Evolutionary conservation across 2,113 vertebrate species (phyloP).

Genomic region (Rattus rattus): DNA sequence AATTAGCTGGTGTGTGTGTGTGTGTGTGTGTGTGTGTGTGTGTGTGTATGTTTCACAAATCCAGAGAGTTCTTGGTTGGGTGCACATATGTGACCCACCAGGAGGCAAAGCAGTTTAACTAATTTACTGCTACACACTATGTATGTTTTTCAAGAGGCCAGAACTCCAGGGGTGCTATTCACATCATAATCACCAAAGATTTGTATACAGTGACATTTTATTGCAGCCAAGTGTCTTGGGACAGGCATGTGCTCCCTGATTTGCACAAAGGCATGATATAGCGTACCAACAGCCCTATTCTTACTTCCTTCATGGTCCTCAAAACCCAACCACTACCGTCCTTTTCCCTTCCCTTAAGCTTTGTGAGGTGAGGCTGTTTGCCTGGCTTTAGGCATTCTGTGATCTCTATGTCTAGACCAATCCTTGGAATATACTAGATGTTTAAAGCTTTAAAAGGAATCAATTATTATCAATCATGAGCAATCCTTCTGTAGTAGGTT

Average conservation of each 20-base stretch:
- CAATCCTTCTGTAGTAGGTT: background rate
- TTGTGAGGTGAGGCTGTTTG: background rate
- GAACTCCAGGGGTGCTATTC: background rate
- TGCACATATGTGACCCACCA: rapidly evolving
- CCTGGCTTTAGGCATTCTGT: background rate
- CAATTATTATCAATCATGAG: background rate
- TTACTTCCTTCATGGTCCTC: background rate
- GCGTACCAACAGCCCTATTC: background rate
- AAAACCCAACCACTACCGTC: background rate
- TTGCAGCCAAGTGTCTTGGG: background rate
- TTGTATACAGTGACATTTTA: background rate
- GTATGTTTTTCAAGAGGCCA: background rate
- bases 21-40: too few species aligned
- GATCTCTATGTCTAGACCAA: background rate
- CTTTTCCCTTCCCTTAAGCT: too few species aligned
- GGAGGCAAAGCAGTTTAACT: too few species aligned
- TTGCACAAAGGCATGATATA: background rate
- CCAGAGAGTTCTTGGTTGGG: too few species aligned
- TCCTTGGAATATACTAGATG: background rate
- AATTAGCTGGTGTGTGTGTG: too few species aligned
- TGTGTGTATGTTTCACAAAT: too few species aligned
- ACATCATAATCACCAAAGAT: background rate
- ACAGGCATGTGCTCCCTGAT: background rate
- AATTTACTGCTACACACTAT: too few species aligned
- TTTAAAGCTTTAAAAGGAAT: background rate